Conservation (phyloP, 2,113 vertebrate species). For the Poecilia latipinna region DNA sequence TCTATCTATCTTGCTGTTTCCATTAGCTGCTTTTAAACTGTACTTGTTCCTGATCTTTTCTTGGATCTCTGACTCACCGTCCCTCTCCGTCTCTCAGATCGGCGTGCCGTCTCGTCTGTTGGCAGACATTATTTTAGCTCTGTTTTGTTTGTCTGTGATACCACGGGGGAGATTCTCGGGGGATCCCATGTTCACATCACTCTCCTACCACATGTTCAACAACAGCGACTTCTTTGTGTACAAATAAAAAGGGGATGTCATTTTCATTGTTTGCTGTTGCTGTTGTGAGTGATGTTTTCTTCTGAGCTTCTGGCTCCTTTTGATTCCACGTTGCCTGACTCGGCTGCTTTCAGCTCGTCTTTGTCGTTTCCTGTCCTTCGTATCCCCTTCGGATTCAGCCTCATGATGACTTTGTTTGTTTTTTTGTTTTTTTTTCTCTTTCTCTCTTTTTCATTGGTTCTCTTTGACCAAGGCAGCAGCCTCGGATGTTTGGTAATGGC, state of each 20-base stretch:
- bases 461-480: constrained; percentile 69
- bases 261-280: constrained; percentile 45
- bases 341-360: constrained; percentile 35
- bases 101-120: constrained; percentile 23
- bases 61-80: constrained; percentile 2
- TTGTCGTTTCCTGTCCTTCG: constrained; percentile 35
- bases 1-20: no score
- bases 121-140: constrained; percentile 52
- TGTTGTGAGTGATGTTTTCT: constrained; percentile 39
- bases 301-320: constrained; percentile 28
- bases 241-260: constrained; percentile 56
- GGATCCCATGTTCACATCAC: constrained; percentile 65
- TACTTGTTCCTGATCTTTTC: not conserved
- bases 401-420: constrained; percentile 52
- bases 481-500: constrained; percentile 81
- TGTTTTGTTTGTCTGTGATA: constrained; percentile 50
- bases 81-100: not conserved
- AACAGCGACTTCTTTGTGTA: constrained; percentile 62
- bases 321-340: constrained; percentile 25
- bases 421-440: not conserved
- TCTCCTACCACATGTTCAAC: constrained; percentile 51
- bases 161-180: constrained; percentile 54
- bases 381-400: constrained; percentile 54
- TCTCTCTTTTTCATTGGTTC: constrained; percentile 62
- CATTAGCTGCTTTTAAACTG: not conserved